Base-by-base conservation (phyloP, 2,888 invertebrate genomes). In the Epirrhoe alternata region DNA sequence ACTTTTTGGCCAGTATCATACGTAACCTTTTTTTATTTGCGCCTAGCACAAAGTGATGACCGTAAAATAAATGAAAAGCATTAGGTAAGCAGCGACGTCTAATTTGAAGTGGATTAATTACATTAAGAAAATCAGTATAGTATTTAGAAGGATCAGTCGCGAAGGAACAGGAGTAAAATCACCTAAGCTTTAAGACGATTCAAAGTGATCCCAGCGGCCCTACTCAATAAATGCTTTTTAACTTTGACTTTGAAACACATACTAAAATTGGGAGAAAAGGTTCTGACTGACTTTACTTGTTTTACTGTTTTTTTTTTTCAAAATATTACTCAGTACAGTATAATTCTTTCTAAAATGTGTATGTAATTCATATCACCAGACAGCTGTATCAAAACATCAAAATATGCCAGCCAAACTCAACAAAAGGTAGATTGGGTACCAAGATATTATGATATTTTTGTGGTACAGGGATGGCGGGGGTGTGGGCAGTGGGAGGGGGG, bases 51-150 rank as follows among this genome's bases (percentile, higher is more conserved):
- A 88, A 88, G 86, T 86, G 80, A 87, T 88, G 90, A 85, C 86
- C 83, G 79, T 81, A 83, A 77, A 88, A 90, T 89, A 91, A 88
- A 90, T 87, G 83, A 85, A 85, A 86, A 87, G 85, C 87, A 84
- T 75, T 74, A 24, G 24, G 24, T 24, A 14, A 76, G 78, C 80
- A 78, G 82, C 82, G 82, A 85, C 79, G 83, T 83, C 83, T 83
- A 83, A 86, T 86, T 86, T 86, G 82, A 14, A 47, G 47, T 14
- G 14, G 47, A 16, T 47, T 47, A 8, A 10, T n/a, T n/a, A n/a
- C 0, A 35, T 14, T 47, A 14, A 2, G 47, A 47, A 24, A 24
- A 24, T 24, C 24, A 1, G 1, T 24, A 2, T 24, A 24, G 24
- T 24, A 24, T 24, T 24, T 24, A 24, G 3, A 24, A 24, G 24